Percentiles rank a stretch among this genome's conserved stretches.
Conservation (phyloP, 2,888 invertebrate genomes). For the Stratiomys singularior region DNA sequence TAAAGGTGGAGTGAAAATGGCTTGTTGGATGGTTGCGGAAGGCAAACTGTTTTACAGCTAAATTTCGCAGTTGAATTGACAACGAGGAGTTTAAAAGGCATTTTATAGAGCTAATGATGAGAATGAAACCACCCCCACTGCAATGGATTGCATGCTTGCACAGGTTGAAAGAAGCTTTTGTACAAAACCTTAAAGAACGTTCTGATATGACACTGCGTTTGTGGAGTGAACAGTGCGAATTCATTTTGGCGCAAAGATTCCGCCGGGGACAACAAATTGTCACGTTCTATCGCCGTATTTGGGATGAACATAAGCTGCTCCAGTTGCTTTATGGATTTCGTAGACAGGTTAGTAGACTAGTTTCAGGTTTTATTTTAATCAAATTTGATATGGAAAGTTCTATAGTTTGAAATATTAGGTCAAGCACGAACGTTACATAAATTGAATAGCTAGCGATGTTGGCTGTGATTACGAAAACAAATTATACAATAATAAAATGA, state of each 20-base stretch:
- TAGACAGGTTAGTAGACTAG: conserved; percentile 46
- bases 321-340: conserved; percentile 66
- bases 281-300: conserved; percentile 71
- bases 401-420: not conserved
- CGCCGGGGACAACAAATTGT: conserved; percentile 73
- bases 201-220: conserved; percentile 67
- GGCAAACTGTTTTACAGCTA: conserved; percentile 9
- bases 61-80: not conserved
- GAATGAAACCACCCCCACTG: conserved; percentile 24
- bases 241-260: conserved; percentile 71
- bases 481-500: not conserved
- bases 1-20: conserved; percentile 36
- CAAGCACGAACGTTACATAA: conserved; percentile 14
- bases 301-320: conserved; percentile 71
- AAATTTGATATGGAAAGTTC: not conserved
- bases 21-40: not conserved
- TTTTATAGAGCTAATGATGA: no score
- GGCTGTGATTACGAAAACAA: not conserved
- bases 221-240: conserved; percentile 70
- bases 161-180: conserved; percentile 39
- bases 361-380: not conserved
- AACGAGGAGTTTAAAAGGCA: not conserved
- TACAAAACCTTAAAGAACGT: conserved; percentile 64
- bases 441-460: not conserved
- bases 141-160: conserved; percentile 9